Base-by-base conservation (phyloP, 2,888 invertebrate genomes). In the Drosophila suboccidentalis region DNA sequence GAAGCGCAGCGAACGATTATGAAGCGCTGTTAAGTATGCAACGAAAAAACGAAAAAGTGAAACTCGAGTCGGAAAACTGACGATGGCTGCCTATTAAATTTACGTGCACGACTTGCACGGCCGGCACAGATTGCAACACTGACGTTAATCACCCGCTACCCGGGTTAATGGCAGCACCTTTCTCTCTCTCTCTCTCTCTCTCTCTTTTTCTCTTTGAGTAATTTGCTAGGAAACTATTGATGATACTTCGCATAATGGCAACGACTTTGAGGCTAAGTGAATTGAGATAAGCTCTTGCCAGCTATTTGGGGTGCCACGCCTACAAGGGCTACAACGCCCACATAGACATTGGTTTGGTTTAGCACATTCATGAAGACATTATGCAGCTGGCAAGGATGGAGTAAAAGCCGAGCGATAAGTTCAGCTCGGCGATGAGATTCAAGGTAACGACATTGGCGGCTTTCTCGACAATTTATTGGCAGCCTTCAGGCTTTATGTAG, bases 391-490 rank as follows among this genome's bases (percentile, higher is more conserved):
- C 55, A 64, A 47, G 13, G 54, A 57, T 26, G 29, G 50, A 38
- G 53, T 29, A 26, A 46, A 36, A 54, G 54, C 47, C 38, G 26
- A 19, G 49, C 76, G 90, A 90, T 90, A 86, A 86, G 90, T 76
- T 80, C 58, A 54, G 60, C 50, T 57, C 11, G n/a, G n/a, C 38
- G 26, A 26, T 26, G 11, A 64, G 58, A 73, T 78, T 70, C 87
- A 88, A 90, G 89, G 84, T 89, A 85, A 88, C 89, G 89, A 75
- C 89, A 83, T 80, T 77, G 87, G 57, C 36, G 64, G 54, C 46
- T 53, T 68, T 63, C 75, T 71, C 55, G 76, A 73, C 55, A 71
- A 85, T 90, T 85, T 88, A 85, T 85, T 80, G 83, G 71, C 83
- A 76, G 73, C 82, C 86, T 85, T 68, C 82, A 68, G 50, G 72